Evolutionary conservation across 2,113 vertebrate species (phyloP).

Genomic region (Amblyornis subalaris): DNA sequence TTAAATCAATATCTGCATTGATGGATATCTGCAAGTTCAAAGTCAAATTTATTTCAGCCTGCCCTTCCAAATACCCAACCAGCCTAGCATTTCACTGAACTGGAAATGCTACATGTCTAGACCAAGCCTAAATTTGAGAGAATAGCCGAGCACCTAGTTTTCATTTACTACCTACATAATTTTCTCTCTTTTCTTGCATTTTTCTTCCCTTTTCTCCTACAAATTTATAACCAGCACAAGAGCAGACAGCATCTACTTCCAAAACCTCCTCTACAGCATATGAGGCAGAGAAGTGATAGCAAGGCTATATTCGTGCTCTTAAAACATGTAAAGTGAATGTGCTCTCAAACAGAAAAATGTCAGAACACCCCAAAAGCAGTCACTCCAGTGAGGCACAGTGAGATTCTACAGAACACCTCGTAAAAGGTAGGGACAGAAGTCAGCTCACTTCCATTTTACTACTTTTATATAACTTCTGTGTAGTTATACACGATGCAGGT

Average conservation of each 20-base stretch:
- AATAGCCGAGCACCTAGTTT: not conserved
- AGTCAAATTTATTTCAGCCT: not conserved
- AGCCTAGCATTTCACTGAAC: not conserved
- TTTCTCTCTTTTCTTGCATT: not conserved
- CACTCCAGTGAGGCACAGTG: not conserved
- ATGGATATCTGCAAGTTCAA: not conserved
- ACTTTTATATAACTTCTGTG: not conserved
- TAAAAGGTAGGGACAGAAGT: not conserved
- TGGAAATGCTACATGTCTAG: not conserved
- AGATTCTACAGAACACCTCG: not conserved
- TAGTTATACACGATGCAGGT: not conserved
- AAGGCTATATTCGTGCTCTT: not conserved
- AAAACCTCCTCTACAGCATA: fast-evolving
- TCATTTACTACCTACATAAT: not conserved
- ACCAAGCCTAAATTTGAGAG: not conserved
- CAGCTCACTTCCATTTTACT: not conserved
- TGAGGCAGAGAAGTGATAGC: not conserved
- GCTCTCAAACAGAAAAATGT: not conserved
- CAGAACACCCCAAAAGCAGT: not conserved
- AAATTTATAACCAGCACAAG: not conserved
- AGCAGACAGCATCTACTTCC: not conserved
- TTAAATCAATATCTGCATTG: not conserved
- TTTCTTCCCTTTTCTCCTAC: not conserved
- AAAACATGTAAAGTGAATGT: not conserved
- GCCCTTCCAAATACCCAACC: not conserved